These are phyloP conservation scores for Todus mexicanus DNA, from an alignment of 2,797 vertebrate genomes.

Conservation along the genomic window DNA sequence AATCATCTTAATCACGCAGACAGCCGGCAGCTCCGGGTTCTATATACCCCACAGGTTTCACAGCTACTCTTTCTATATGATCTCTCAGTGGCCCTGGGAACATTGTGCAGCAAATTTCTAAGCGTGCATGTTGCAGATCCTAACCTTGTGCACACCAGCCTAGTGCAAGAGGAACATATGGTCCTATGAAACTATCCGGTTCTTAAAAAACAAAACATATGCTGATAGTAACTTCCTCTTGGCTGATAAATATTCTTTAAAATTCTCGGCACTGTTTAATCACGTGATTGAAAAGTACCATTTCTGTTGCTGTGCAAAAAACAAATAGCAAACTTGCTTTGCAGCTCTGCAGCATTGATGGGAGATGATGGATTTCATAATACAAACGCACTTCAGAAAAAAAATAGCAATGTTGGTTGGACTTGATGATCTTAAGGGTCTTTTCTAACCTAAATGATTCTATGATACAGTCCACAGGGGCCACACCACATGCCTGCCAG, in stretches of 20 bases:
- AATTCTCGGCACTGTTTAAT: background rate
- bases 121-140: background rate
- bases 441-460: too few relatives aligned
- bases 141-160: background rate
- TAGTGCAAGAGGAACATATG: background rate
- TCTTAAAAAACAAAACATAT: background rate
- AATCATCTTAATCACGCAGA: background rate
- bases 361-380: background rate
- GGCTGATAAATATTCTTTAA: background rate
- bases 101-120: background rate
- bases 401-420: background rate
- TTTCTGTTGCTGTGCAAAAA: background rate
- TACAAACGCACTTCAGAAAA: background rate
- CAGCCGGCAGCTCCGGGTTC: background rate
- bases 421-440: too few relatives aligned
- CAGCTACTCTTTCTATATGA: background rate
- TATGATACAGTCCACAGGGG: background rate
- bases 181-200: background rate
- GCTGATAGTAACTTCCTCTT: conserved; percentile 17
- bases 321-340: background rate
- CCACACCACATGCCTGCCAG: background rate
- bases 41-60: background rate
- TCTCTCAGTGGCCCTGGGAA: background rate
- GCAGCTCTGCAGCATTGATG: background rate
- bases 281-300: background rate